phyloP scores from a whole-genome alignment of 2,797 vertebrate genomes.

The Enteromius unitaeniatus region DNA sequence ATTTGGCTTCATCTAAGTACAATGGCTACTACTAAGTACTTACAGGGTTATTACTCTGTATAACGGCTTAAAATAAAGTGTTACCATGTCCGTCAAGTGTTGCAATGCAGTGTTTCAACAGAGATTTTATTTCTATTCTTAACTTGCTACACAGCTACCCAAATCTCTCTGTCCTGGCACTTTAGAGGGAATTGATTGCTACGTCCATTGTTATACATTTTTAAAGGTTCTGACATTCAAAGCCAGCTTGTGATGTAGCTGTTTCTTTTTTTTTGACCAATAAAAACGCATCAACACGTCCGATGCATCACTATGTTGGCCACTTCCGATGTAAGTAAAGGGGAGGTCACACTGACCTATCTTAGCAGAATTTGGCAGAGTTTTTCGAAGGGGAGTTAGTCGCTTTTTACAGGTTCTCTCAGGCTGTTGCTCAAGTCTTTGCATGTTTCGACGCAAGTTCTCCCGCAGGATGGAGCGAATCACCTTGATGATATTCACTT shows the following conservation, averaged over 20 bases:
- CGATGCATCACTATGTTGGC: not conserved
- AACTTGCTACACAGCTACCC: slow-evolving; percentile 1
- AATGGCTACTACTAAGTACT: too few species aligned
- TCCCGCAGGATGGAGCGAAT: slow-evolving; percentile 93
- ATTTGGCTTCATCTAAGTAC: too few species aligned
- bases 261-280: not conserved
- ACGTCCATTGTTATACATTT: not conserved
- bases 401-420: slow-evolving; percentile 85
- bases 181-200: not conserved
- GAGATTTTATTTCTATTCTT: not conserved
- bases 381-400: slow-evolving; percentile 81
- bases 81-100: too few species aligned
- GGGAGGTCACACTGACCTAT: slow-evolving; percentile 81
- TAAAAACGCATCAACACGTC: not conserved
- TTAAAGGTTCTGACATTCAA: not conserved
- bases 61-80: too few species aligned
- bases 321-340: not conserved
- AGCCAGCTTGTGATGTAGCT: not conserved
- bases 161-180: not conserved
- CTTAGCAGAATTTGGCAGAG: slow-evolving; percentile 85
- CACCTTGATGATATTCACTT: slow-evolving; percentile 90
- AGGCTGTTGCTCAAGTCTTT: slow-evolving; percentile 75
- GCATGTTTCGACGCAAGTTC: slow-evolving; percentile 86
- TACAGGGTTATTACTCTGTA: too few species aligned
- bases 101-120: too few species aligned